Evolutionary conservation across 2,113 vertebrate species (phyloP).

Genomic region (Hystrix cristata): DNA sequence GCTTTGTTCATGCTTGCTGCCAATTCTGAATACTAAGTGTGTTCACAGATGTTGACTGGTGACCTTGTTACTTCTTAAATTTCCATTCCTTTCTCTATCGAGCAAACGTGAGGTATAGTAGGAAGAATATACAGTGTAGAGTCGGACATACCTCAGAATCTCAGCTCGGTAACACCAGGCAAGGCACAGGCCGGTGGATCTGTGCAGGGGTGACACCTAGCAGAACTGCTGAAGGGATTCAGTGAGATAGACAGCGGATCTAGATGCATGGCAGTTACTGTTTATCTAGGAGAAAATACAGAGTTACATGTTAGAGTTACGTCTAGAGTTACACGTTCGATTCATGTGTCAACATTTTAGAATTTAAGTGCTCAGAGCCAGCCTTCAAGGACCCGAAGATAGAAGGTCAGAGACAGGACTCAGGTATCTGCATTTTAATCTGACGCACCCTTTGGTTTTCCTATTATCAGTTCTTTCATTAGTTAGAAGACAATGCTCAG

Average conservation of each 20-base stretch:
- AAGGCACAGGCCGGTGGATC: neutral
- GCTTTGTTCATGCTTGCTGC: conserved; percentile 76
- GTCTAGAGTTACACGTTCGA: neutral
- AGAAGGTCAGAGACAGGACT: neutral
- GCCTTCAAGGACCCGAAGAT: neutral
- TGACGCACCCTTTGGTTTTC: neutral
- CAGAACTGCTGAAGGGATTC: neutral
- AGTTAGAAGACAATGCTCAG: neutral
- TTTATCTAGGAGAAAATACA: neutral
- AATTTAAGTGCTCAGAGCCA: neutral
- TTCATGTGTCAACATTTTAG: neutral
- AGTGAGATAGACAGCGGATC: neutral
- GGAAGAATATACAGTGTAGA: neutral
- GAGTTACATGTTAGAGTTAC: neutral
- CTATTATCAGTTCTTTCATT: neutral
- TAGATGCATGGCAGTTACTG: neutral
- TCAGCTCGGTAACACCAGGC: neutral
- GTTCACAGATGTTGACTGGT: neutral
- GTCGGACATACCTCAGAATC: accelerated
- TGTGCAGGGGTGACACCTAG: neutral
- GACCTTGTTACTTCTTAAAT: neutral
- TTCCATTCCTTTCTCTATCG: neutral
- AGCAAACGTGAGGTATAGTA: neutral
- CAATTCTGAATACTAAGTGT: conserved; percentile 72
- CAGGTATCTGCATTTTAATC: neutral